Conservation (phyloP, 2,113 vertebrate species). For the Psittacara wagleri region DNA sequence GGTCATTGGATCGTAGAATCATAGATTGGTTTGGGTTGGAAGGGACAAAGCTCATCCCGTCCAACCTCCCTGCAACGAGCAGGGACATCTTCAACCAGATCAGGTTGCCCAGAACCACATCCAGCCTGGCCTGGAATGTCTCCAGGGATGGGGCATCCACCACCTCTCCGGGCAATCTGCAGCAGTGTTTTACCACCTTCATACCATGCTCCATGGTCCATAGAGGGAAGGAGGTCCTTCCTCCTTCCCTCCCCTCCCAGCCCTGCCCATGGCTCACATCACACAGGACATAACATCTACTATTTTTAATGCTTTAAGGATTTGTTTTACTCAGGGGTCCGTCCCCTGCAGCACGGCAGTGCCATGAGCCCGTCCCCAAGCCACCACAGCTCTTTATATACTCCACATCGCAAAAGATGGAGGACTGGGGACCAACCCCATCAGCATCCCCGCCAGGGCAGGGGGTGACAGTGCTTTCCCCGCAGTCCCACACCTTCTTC, state of each 20-base stretch:
- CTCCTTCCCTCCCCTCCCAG: not conserved
- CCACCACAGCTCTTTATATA: not conserved
- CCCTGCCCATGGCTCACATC: not conserved
- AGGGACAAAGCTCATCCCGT: not conserved
- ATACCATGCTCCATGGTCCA: not conserved
- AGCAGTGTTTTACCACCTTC: not conserved
- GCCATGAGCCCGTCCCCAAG: accelerated
- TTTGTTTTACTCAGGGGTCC: not conserved
- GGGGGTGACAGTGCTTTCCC: accelerated
- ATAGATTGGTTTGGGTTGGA: not conserved
- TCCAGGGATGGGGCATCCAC: not conserved
- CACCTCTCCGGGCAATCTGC: not conserved
- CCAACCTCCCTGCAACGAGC: not conserved
- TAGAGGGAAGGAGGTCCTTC: not conserved
- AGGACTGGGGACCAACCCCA: accelerated
- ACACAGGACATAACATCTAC: not conserved
- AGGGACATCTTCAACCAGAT: not conserved
- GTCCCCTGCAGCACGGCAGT: accelerated
- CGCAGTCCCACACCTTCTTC: accelerated
- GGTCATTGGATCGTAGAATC: not conserved
- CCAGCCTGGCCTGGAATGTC: not conserved
- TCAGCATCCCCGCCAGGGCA: not conserved
- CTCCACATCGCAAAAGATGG: not conserved
- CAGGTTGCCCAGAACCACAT: not conserved
- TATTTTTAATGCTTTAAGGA: not conserved